Conservation (phyloP, 1,140 invertebrate species). For the Anagrus nilaparvatae region DNA sequence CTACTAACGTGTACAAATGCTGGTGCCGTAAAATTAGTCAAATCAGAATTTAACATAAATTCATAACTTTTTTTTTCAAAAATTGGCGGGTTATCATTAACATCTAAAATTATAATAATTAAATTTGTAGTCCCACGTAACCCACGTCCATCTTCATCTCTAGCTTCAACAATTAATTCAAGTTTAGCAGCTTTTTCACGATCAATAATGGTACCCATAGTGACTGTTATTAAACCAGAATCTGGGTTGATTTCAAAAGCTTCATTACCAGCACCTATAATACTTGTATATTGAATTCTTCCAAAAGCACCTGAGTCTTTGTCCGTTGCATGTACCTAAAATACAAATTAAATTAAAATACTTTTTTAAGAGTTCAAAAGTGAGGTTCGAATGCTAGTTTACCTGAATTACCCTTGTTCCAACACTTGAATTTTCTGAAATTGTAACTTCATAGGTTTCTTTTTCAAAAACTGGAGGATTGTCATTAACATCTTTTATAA, state of each 20-base stretch:
- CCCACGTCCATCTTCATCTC: slow-evolving; percentile 73
- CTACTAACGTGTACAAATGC: slow-evolving; percentile 53
- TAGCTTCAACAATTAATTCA: slow-evolving; percentile 71
- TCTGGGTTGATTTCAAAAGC: slow-evolving; percentile 67
- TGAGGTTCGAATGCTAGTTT: slow-evolving; percentile 17
- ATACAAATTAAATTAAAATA: slow-evolving; percentile 5
- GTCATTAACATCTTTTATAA: slow-evolving; percentile 82
- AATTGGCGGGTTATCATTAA: slow-evolving; percentile 77
- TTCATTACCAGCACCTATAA: slow-evolving; percentile 63
- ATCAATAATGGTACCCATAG: slow-evolving; percentile 67
- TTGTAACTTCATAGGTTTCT: slow-evolving; percentile 57
- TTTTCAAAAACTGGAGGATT: slow-evolving; percentile 74
- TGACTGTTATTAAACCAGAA: slow-evolving; percentile 69
- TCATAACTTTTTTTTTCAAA: slow-evolving; percentile 74
- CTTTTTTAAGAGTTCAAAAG: not conserved
- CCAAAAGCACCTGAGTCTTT: slow-evolving; percentile 62
- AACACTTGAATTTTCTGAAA: slow-evolving; percentile 69
- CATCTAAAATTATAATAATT: slow-evolving; percentile 65
- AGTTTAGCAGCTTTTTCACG: slow-evolving; percentile 68
- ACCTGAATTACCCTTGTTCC: slow-evolving; percentile 67
- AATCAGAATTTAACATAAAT: slow-evolving; percentile 64
- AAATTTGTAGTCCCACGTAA: slow-evolving; percentile 61
- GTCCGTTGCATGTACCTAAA: slow-evolving; percentile 56
- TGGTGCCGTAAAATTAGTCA: slow-evolving; percentile 58
- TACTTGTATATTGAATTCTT: slow-evolving; percentile 62